These are phyloP conservation scores for Schizaphis graminum DNA, from an alignment of 2,888 invertebrate genomes.

Conservation along the genomic window DNA sequence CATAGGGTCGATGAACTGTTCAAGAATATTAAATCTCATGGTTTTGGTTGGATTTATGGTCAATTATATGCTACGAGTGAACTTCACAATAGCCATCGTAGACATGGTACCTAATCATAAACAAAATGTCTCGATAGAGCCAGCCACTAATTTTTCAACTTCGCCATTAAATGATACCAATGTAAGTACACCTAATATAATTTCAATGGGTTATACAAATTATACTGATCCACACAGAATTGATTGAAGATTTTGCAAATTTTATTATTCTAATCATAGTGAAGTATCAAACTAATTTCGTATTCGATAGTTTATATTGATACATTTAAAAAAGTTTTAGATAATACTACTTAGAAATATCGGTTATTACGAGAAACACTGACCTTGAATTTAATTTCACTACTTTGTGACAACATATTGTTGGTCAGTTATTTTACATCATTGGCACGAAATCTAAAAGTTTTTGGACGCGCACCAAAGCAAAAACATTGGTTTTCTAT, in stretches of 20 bases:
- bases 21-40: constrained; percentile 86
- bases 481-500: constrained; percentile 41
- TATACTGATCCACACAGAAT: background rate
- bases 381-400: constrained; percentile 58
- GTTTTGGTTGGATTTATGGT: constrained; percentile 90
- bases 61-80: constrained; percentile 89
- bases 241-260: background rate
- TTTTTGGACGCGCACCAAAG: constrained; percentile 48
- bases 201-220: background rate
- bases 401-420: constrained; percentile 42
- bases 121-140: constrained; percentile 69
- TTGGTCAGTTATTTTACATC: constrained; percentile 38
- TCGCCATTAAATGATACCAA: constrained; percentile 30
- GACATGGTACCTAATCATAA: constrained; percentile 77
- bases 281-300: background rate
- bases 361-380: background rate
- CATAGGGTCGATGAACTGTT: constrained; percentile 82
- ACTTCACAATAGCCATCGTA: constrained; percentile 88
- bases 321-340: background rate
- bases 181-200: constrained; percentile 27
- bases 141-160: constrained; percentile 22
- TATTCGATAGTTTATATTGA: background rate
- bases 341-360: background rate
- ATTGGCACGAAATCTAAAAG: constrained; percentile 56
- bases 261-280: background rate